Percentiles rank a stretch among this genome's conserved stretches.
Conservation (phyloP, 2,888 invertebrate genomes). For the Hemistola chrysoprasaria region DNA sequence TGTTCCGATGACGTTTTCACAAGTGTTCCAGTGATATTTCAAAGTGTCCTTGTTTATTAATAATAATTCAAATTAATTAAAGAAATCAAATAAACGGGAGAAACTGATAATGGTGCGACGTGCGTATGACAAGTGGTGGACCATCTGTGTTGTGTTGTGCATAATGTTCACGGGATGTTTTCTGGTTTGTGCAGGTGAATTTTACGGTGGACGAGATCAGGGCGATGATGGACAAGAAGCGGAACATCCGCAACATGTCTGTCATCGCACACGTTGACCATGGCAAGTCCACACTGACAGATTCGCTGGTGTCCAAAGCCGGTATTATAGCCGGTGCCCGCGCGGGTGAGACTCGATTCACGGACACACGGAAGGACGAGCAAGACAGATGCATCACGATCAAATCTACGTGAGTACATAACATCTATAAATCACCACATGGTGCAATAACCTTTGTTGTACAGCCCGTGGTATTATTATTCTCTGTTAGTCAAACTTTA, state of each 20-base stretch:
- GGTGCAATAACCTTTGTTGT: constrained; percentile 42
- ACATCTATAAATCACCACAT: constrained; percentile 43
- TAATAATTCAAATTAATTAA: background rate
- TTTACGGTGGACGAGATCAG: constrained; percentile 99
- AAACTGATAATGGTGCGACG: constrained; percentile 46
- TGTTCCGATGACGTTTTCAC: constrained; percentile 72
- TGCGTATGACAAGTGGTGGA: constrained; percentile 51
- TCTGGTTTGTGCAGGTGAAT: constrained; percentile 93
- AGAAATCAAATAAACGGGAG: constrained; percentile 5
- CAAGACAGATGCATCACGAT: constrained; percentile 99
- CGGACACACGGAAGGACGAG: constrained; percentile 99
- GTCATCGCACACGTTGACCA: constrained; percentile 99
- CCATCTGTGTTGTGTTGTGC: constrained; percentile 59
- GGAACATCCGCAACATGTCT: constrained; percentile 99
- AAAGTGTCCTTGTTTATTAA: constrained; percentile 39
- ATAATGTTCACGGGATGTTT: constrained; percentile 56
- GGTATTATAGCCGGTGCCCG: constrained; percentile 99
- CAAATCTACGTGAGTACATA: constrained; percentile 98
- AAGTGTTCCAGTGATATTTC: constrained; percentile 52
- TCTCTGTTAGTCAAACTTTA: constrained; percentile 33
- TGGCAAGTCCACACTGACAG: constrained; percentile 99
- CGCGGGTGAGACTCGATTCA: constrained; percentile 99
- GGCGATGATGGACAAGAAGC: constrained; percentile 99
- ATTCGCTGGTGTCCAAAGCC: constrained; percentile 99
- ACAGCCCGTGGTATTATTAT: constrained; percentile 6